Evolutionary conservation across 2,113 vertebrate species (phyloP).

Genomic region (Leptobrachium ailaonicum): DNA sequence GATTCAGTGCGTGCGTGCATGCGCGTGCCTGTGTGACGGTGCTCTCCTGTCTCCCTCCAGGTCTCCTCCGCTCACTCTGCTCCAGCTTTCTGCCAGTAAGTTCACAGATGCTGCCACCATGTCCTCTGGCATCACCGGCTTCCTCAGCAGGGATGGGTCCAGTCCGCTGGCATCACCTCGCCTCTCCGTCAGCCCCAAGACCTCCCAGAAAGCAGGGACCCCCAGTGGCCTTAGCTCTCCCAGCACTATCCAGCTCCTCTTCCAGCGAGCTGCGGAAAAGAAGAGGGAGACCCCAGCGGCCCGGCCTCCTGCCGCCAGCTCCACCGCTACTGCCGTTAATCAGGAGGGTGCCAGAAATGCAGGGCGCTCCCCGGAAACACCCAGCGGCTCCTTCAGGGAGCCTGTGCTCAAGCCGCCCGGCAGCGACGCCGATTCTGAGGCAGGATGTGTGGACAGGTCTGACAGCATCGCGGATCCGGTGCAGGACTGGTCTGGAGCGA

Average conservation of each 20-base stretch:
- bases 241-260: slow-evolving; percentile 77
- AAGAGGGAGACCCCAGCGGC: slow-evolving; percentile 61
- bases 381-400: too few relatives aligned
- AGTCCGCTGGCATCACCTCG: slow-evolving; percentile 56
- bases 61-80: slow-evolving; percentile 82
- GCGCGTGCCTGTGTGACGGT: too few relatives aligned
- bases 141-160: slow-evolving; percentile 71
- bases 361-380: too few relatives aligned
- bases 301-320: background rate
- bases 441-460: too few relatives aligned
- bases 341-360: background rate
- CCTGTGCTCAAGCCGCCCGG: too few relatives aligned
- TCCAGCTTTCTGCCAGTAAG: slow-evolving; percentile 84
- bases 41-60: slow-evolving; percentile 61
- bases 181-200: background rate
- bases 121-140: slow-evolving; percentile 74
- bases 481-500: background rate
- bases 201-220: slow-evolving; percentile 51
- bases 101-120: slow-evolving; percentile 72
- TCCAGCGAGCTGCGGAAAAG: slow-evolving; percentile 76
- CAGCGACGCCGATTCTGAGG: too few relatives aligned
- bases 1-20: too few relatives aligned
- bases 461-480: background rate
- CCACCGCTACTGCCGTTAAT: background rate
- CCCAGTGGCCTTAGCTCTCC: slow-evolving; percentile 50